Conservation (phyloP, 2,888 invertebrate genomes). For the Gibbula magus region DNA sequence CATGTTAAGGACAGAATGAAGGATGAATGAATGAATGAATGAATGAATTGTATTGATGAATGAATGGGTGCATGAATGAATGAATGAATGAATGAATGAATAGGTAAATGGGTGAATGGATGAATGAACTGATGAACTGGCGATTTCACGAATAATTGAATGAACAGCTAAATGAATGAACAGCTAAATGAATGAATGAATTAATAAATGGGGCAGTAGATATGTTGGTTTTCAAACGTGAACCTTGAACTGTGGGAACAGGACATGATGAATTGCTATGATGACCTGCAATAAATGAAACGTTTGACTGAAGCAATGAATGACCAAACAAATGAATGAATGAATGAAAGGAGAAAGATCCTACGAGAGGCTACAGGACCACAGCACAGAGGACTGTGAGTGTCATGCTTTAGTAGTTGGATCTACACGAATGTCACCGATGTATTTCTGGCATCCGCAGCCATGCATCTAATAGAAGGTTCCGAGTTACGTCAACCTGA, state of each 20-base stretch:
- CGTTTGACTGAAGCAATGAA: neutral
- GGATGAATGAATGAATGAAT: neutral
- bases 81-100: neutral
- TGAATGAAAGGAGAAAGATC: neutral
- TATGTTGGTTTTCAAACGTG: neutral
- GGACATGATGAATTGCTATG: too few species aligned
- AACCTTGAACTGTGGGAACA: too few species aligned
- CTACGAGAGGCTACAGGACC: neutral
- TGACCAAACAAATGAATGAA: neutral
- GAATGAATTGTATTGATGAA: neutral
- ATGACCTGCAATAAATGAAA: too few species aligned
- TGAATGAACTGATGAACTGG: neutral
- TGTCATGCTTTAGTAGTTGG: constrained; percentile 8
- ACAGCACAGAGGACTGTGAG: neutral
- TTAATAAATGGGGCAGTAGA: neutral
- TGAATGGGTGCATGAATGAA: neutral
- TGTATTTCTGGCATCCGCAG: neutral
- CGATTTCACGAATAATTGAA: neutral
- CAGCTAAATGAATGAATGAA: neutral
- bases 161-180: neutral
- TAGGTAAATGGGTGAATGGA: neutral
- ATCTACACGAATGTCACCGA: neutral
- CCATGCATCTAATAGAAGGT: constrained; percentile 1
- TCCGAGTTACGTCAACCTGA: constrained; percentile 9
- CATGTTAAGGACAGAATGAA: too few species aligned